Evolutionary conservation across 2,888 invertebrate genomes (phyloP), one percentile per base, ranked within the genome.

Genomic region (Spodoptera exigua): DNA sequence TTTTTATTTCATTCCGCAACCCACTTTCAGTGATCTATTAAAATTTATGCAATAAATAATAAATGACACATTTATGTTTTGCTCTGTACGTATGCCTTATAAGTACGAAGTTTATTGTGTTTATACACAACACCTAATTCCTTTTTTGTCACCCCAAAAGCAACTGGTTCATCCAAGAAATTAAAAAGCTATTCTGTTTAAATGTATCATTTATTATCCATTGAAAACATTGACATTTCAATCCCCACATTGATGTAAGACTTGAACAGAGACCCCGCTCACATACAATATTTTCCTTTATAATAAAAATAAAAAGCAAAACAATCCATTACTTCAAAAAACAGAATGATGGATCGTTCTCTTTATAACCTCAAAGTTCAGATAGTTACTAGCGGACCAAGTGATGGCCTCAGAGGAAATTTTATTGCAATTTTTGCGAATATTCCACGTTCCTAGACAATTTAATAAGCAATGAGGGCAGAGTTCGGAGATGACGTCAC

Each of bases 381-480:
- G 62, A 76, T 72, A 68, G 77, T 72, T 59, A 9, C 53, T 41
- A 16, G 44, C 55, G 51, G 62, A 41, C 63, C 55, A 43, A 55
- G 59, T 55, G 59, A 71, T 63, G 45, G 61, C 45, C 32, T 51
- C 17, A 7, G 14, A 59, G 61, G 61, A 73, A 70, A 73, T 70
- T 72, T 47, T 32, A 56, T 70, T 60, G 39, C 61, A 57, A 68
- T 72, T 79, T 70, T 77, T 77, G 59, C 51, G 36, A 62, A 62
- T 41, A 68, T 47, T 63, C 18, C 37, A 52, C 69, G 64, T 74
- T 72, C 52, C 70, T 45, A 65, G 57, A 64, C 76, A 85, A 84
- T 84, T 80, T 84, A 83, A 85, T 85, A 86, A 81, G 79, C 78
- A 80, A 78, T 80, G 67, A 61, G 77, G 79, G 78, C 75, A 75